Percentiles rank a stretch among this genome's conserved stretches.
phyloP scores from a whole-genome alignment of 2,888 invertebrate genomes.

The Coelopa pilipes region DNA sequence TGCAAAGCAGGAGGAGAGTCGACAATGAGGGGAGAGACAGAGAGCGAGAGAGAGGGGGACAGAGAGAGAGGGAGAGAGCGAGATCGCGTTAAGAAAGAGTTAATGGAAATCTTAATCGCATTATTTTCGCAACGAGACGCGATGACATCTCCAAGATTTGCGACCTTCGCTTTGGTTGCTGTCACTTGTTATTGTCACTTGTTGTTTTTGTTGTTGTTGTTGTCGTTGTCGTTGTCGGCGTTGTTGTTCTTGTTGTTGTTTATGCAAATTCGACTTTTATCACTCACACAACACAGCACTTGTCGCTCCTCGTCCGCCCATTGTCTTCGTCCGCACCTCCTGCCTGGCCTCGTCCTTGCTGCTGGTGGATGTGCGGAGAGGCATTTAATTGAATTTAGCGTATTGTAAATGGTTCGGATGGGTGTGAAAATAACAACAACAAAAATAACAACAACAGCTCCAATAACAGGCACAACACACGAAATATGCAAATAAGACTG shows the following conservation, averaged over 20 bases:
- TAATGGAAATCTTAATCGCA: conserved; percentile 29
- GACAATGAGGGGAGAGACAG: background rate
- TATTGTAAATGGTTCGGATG: conserved; percentile 21
- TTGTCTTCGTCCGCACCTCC: background rate
- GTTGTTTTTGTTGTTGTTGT: background rate
- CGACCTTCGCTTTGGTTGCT: background rate
- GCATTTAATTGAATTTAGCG: conserved; percentile 33
- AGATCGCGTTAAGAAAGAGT: conserved; percentile 7
- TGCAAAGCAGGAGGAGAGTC: too few relatives aligned
- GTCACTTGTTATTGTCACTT: background rate
- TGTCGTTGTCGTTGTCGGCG: background rate
- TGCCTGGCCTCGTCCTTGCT: background rate
- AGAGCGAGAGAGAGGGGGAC: background rate
- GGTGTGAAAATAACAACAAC: background rate
- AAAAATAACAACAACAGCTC: too few relatives aligned
- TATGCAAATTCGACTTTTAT: background rate
- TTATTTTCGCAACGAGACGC: conserved; percentile 16
- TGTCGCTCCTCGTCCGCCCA: too few relatives aligned
- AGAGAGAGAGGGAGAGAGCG: background rate
- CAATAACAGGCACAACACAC: too few relatives aligned
- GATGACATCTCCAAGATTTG: conserved; percentile 13
- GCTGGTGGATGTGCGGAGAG: background rate
- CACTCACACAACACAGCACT: background rate
- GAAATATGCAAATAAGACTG: background rate
- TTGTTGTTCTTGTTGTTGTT: background rate